These are phyloP conservation scores for Pyrgilauda ruficollis DNA, from an alignment of 2,113 vertebrate species.

Conservation along the genomic window DNA sequence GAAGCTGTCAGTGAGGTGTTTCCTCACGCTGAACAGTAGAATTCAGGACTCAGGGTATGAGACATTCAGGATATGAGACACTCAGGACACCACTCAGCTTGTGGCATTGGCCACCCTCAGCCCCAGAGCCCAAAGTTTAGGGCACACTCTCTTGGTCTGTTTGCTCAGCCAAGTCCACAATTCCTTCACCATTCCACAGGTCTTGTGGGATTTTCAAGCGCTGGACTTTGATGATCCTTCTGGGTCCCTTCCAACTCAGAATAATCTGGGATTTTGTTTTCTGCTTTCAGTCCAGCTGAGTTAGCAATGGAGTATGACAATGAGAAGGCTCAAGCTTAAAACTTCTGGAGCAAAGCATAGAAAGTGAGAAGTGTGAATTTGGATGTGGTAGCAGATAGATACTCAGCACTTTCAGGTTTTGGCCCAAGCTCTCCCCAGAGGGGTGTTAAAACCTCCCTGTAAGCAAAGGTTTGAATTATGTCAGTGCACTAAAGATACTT, in stretches of 20 bases:
- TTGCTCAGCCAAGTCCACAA: background rate
- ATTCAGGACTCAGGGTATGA: background rate
- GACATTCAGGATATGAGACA: background rate
- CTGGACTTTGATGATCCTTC: background rate
- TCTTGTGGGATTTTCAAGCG: background rate
- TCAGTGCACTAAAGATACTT: background rate
- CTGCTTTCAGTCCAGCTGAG: background rate
- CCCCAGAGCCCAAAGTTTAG: background rate
- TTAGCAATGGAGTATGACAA: background rate
- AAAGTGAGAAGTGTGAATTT: background rate
- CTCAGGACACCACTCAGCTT: background rate
- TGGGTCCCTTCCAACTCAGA: background rate
- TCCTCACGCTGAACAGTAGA: background rate
- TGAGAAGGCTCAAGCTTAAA: background rate
- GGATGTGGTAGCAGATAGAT: background rate
- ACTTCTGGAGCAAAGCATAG: background rate
- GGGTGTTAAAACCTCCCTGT: background rate
- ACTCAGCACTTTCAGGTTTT: background rate
- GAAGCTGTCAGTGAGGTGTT: background rate
- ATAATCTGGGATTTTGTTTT: background rate
- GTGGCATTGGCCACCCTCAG: background rate
- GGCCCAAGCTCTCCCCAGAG: background rate
- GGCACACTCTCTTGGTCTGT: accelerated
- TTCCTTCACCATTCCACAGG: accelerated
- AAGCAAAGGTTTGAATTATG: background rate